Evolutionary conservation across 2,888 invertebrate species (phyloP).

Genomic region (Chloroclysta siterata): DNA sequence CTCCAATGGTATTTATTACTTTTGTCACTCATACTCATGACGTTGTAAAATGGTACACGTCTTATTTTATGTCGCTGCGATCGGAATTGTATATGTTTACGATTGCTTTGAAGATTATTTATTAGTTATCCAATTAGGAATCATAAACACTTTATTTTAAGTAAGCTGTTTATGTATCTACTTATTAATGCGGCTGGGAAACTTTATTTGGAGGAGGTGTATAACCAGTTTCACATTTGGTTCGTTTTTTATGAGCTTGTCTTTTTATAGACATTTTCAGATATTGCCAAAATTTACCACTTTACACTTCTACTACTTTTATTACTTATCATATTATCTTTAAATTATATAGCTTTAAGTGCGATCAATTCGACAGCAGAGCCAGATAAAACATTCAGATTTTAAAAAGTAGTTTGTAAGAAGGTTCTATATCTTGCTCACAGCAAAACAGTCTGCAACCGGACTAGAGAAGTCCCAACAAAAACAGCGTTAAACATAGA

Average conservation of each 20-base stretch:
- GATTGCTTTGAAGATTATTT: constrained; percentile 60
- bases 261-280: not conserved
- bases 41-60: constrained; percentile 64
- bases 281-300: not conserved
- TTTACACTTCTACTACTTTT: no score
- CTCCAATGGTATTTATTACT: constrained; percentile 70
- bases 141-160: constrained; percentile 51
- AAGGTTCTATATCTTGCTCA: constrained; percentile 7
- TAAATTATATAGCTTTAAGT: not conserved
- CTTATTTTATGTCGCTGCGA: constrained; percentile 57
- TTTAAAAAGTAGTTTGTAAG: constrained; percentile 9
- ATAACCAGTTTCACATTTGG: constrained; percentile 12
- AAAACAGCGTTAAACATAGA: constrained; percentile 33
- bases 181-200: constrained; percentile 40
- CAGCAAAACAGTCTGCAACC: constrained; percentile 17
- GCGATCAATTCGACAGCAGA: not conserved
- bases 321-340: no score
- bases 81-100: constrained; percentile 57
- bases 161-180: constrained; percentile 39
- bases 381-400: constrained; percentile 6
- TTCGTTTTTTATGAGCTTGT: not conserved
- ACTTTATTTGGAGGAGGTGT: constrained; percentile 25
- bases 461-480: constrained; percentile 29
- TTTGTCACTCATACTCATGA: constrained; percentile 65
- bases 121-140: constrained; percentile 48